Percentiles rank a stretch among this genome's conserved stretches.
These are phyloP conservation scores for Onychomys torridus DNA, from an alignment of 2,797 vertebrate genomes.

Conservation along the genomic window DNA sequence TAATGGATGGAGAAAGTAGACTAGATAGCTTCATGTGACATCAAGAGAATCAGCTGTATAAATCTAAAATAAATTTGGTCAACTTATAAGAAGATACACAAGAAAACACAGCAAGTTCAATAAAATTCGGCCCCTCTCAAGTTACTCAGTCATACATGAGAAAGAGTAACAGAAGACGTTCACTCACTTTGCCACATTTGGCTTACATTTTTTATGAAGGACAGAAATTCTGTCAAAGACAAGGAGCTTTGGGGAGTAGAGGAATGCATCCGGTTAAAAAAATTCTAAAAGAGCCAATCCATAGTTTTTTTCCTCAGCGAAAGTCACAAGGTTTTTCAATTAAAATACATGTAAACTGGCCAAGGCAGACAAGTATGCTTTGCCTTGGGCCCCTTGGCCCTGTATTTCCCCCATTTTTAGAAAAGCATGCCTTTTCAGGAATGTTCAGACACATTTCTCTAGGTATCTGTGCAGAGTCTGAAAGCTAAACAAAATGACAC, in stretches of 20 bases:
- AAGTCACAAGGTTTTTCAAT: slow-evolving; percentile 50
- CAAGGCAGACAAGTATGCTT: slow-evolving; percentile 36
- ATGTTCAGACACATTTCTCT: slow-evolving; percentile 28
- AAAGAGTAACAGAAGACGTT: slow-evolving; percentile 50
- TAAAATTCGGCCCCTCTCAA: slow-evolving; percentile 81
- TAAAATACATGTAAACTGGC: slow-evolving; percentile 49
- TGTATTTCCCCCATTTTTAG: neutral
- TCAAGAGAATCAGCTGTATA: slow-evolving; percentile 74
- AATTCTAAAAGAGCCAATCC: neutral
- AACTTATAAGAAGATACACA: slow-evolving; percentile 83
- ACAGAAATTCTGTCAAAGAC: slow-evolving; percentile 1
- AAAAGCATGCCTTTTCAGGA: slow-evolving; percentile 48
- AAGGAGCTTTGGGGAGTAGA: slow-evolving; percentile 18
- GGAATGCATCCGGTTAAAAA: slow-evolving; percentile 24
- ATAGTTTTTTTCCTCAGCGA: neutral
- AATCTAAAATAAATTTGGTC: slow-evolving; percentile 84
- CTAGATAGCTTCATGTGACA: slow-evolving; percentile 21
- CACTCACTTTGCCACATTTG: neutral
- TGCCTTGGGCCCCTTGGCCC: neutral
- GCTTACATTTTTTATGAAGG: slow-evolving; percentile 19
- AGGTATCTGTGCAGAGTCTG: slow-evolving; percentile 52
- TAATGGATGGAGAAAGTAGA: slow-evolving; percentile 27
- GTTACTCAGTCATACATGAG: slow-evolving; percentile 44
- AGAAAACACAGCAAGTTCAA: slow-evolving; percentile 83
- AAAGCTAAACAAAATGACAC: slow-evolving; percentile 55